These are phyloP conservation scores for Ophioninae sp. DNA, from an alignment of 2,888 invertebrate genomes.

Conservation along the genomic window DNA sequence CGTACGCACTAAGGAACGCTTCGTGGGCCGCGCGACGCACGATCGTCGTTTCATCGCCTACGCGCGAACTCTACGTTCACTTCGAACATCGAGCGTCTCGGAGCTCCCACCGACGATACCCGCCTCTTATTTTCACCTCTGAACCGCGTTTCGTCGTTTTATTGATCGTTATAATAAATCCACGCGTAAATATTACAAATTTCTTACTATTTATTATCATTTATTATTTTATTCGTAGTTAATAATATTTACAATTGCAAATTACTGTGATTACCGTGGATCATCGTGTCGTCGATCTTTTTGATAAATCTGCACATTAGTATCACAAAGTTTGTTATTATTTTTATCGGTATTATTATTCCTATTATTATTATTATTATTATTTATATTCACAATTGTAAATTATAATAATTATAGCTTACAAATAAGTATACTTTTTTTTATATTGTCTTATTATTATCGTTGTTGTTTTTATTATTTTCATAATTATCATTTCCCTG, in stretches of 20 bases:
- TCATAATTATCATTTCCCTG: too few relatives aligned
- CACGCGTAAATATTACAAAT: neutral
- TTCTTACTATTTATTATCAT: too few relatives aligned
- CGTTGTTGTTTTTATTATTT: too few relatives aligned
- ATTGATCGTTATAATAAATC: conserved; percentile 46
- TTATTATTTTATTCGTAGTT: too few relatives aligned
- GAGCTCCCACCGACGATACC: too few relatives aligned
- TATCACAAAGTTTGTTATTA: neutral
- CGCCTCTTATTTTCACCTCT: conserved; percentile 23
- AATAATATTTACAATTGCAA: too few relatives aligned
- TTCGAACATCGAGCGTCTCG: conserved; percentile 21
- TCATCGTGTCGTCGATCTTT: too few relatives aligned
- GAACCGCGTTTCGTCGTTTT: conserved; percentile 1
- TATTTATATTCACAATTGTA: neutral
- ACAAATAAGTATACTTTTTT: too few relatives aligned
- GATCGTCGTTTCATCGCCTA: conserved; percentile 63
- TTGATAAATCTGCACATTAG: too few relatives aligned
- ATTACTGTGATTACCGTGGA: too few relatives aligned
- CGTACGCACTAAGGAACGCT: conserved; percentile 35
- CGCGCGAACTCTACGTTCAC: conserved; percentile 35
- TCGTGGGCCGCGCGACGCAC: conserved; percentile 54
- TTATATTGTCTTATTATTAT: too few relatives aligned
- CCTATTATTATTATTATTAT: neutral
- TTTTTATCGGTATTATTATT: neutral
- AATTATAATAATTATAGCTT: too few relatives aligned